A percentile compares a stretch with the other conserved stretches of the same genome.
Evolutionary conservation across 2,113 vertebrate species (phyloP).

Genomic region (Sus scrofa): T2T-Sscrofa CM000814.6:49419001-49419500

Average conservation of each 20-base stretch:
- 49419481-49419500: not conserved
- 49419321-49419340: not conserved
- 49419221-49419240: not conserved
- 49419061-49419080: not conserved
- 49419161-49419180: not conserved
- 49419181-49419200: not conserved
- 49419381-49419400: not conserved
- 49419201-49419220: not conserved
- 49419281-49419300: not conserved
- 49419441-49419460: not conserved
- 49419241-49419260: not conserved
- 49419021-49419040: not conserved
- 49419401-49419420: not conserved
- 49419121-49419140: not conserved
- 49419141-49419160: accelerated
- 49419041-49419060: not conserved
- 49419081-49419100: not conserved
- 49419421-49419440: not conserved
- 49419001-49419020: not conserved
- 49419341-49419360: not conserved
- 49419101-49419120: not conserved
- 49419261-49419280: not conserved
- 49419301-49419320: not conserved
- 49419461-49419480: not conserved
- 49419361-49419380: not conserved